Base-by-base conservation (phyloP, 2,797 vertebrate species). In the Natrix natrix region DNA sequence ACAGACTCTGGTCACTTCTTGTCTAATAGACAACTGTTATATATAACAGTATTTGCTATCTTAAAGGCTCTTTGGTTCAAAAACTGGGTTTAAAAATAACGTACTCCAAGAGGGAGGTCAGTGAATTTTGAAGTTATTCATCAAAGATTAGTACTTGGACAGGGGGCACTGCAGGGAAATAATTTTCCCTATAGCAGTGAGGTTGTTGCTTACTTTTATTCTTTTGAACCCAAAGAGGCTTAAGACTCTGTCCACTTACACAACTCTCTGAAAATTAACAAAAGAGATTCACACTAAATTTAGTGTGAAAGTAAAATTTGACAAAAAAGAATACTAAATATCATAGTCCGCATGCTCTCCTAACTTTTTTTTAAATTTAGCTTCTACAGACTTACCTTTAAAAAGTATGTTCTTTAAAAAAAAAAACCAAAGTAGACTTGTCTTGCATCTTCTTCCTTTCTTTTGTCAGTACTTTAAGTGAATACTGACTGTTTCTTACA, bases 381-480 rank as follows among this genome's bases (percentile, higher is more conserved):
- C 12, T 32, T n/a, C 63, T 69, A 14, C 13, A n/a, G 12, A 69
- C 28, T 13, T 32, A 69, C 28, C 5, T 16, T 69, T 61, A 61
- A 26, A 61, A 61, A 61, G 24, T 26, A 24, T 60, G 22, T 60
- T 24, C 22, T 60, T 60, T 59, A 1, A 59, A 59, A 60, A 60
- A 60, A 61, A 66, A n/a, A 14, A 14, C n/a, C 28, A n/a, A 16
- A 5, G 63, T n/a, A n/a, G 26, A n/a, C 26, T 28, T 63, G 28
- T 63, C 89, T 97, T 98, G 99, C 63, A 66, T 98, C 99, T 24
- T 99, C 98, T 55, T 52, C 26, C 86, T 87, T 57, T 57, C 28
- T 86, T 86, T 86, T 26, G 24, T 43, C 24, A 56, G 5, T 32
- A 28, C 14, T 87, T 87, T n/a, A 87, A 28, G 55, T 56, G 54